Conservation (phyloP, 1,140 invertebrate genomes). For the Grapholita molesta region DNA sequence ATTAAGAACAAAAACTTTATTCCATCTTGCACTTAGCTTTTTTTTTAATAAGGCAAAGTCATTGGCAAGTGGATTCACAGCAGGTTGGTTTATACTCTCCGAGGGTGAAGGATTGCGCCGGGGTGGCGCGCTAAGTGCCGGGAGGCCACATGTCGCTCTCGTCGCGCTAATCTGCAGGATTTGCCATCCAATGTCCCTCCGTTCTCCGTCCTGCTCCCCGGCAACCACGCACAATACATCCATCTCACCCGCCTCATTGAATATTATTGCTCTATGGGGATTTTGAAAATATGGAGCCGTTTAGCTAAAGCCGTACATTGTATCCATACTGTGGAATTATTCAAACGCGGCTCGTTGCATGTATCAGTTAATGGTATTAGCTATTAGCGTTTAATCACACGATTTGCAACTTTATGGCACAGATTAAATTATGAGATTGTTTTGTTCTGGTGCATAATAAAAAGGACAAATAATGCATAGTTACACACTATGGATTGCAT, state of each 20-base stretch:
- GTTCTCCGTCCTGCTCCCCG: constrained; percentile 46
- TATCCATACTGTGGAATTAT: constrained; percentile 74
- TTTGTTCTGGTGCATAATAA: neutral
- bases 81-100: constrained; percentile 29
- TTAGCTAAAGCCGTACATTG: constrained; percentile 75
- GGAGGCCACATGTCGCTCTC: constrained; percentile 75
- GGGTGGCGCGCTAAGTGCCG: constrained; percentile 65
- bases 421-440: constrained; percentile 27
- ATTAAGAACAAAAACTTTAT: no score
- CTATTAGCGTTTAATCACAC: constrained; percentile 72
- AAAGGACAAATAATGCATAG: neutral
- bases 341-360: constrained; percentile 71
- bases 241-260: constrained; percentile 71
- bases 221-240: constrained; percentile 41
- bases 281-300: constrained; percentile 79
- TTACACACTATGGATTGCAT: neutral
- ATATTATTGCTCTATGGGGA: constrained; percentile 79
- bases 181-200: constrained; percentile 68
- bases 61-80: constrained; percentile 1
- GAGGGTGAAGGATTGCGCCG: constrained; percentile 32
- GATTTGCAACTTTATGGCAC: constrained; percentile 63
- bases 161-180: constrained; percentile 75
- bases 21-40: no score
- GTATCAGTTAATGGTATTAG: constrained; percentile 78
- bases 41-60: neutral